A percentile compares a stretch with the other conserved stretches of the same genome.
Evolutionary conservation across 2,797 vertebrate genomes (phyloP).

Genomic region (Sebastes umbrosus): DNA sequence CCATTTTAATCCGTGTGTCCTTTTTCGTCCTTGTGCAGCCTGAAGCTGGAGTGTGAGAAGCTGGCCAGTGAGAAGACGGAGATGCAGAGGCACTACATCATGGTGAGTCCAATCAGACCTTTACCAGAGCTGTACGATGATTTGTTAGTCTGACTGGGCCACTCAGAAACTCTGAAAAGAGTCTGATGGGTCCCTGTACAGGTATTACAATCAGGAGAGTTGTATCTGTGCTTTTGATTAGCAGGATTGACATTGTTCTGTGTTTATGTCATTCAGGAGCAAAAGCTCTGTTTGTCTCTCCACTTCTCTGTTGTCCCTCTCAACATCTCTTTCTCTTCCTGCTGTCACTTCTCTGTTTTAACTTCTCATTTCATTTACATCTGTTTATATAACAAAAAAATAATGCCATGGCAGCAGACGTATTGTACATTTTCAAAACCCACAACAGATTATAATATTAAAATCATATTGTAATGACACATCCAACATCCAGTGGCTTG

Average conservation of each 20-base stretch:
- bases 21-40: slow-evolving; percentile 77
- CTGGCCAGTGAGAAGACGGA: slow-evolving; percentile 97
- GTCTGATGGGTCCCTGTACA: slow-evolving; percentile 9
- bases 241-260: slow-evolving; percentile 7
- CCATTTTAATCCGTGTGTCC: slow-evolving; percentile 15
- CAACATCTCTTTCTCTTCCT: neutral
- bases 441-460: neutral
- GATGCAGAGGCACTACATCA: slow-evolving; percentile 98
- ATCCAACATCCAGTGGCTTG: neutral
- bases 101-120: slow-evolving; percentile 84
- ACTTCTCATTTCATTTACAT: neutral
- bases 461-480: neutral
- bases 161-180: slow-evolving; percentile 8
- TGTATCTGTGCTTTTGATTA: slow-evolving; percentile 3
- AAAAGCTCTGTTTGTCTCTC: slow-evolving; percentile 2
- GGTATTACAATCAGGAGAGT: slow-evolving; percentile 21
- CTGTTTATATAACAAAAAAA: neutral
- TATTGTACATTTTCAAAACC: neutral
- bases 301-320: neutral
- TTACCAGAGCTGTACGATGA: neutral
- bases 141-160: neutral
- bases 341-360: neutral
- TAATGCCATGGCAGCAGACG: neutral
- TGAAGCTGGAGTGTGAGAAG: slow-evolving; percentile 98
- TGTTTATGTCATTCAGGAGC: slow-evolving; percentile 9